Conservation (phyloP, 2,113 vertebrate species). For the Cheilinus undulatus region DNA sequence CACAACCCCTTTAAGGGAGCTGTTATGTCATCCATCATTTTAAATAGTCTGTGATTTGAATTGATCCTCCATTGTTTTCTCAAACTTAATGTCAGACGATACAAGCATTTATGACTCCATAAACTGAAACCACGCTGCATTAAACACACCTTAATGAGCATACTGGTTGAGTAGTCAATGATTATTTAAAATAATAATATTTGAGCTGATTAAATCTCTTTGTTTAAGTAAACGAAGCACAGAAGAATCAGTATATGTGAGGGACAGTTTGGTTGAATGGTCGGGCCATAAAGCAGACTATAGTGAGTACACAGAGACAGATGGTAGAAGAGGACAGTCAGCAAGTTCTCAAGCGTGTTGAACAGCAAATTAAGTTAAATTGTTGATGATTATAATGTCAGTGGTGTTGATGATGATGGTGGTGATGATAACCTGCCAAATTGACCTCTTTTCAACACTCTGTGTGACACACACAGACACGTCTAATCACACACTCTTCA, state of each 20-base stretch:
- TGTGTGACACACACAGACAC: conserved; percentile 15
- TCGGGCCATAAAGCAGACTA: conserved; percentile 29
- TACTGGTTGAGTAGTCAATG: not conserved
- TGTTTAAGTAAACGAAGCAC: conserved; percentile 10
- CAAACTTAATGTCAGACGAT: too few species aligned
- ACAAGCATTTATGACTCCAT: not conserved
- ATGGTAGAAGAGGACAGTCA: conserved; percentile 44
- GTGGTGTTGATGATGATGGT: conserved; percentile 28
- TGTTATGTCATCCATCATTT: too few species aligned
- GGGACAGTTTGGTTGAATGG: conserved; percentile 11
- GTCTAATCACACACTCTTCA: conserved; percentile 25
- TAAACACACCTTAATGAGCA: not conserved
- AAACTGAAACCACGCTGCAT: too few species aligned
- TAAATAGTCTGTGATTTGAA: too few species aligned
- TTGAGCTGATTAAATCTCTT: not conserved
- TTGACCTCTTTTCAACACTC: conserved; percentile 50
- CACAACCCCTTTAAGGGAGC: too few species aligned
- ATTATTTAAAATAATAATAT: not conserved
- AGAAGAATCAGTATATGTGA: conserved; percentile 16
- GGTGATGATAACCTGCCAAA: conserved; percentile 38
- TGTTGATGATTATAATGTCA: conserved; percentile 41
- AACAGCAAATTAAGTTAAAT: conserved; percentile 53
- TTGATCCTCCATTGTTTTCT: too few species aligned
- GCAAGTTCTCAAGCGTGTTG: conserved; percentile 35
- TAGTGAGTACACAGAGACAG: conserved; percentile 29